A percentile compares a stretch with the other conserved stretches of the same genome.
Evolutionary conservation across 2,888 invertebrate genomes (phyloP).

Genomic region (Scaeva pyrastri): DNA sequence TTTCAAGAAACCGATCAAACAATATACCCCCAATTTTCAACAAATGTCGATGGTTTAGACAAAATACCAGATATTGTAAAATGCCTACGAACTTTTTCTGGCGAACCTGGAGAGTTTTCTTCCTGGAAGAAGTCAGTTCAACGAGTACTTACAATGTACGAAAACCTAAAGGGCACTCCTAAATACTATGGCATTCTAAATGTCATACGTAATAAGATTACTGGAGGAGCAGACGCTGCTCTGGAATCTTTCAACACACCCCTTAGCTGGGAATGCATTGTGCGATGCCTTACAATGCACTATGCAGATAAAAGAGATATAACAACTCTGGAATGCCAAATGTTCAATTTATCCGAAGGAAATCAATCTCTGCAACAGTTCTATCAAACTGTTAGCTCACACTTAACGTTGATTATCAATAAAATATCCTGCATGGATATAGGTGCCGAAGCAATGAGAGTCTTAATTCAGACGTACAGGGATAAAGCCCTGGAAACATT

Average conservation of each 20-base stretch:
- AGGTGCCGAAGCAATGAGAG: not conserved
- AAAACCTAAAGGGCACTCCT: not conserved
- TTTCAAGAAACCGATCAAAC: conserved; percentile 4
- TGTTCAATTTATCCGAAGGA: too few species aligned
- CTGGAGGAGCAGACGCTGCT: not conserved
- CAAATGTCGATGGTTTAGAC: not conserved
- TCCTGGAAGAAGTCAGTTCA: conserved; percentile 1
- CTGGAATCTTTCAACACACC: conserved; percentile 4
- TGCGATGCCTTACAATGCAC: conserved; percentile 62
- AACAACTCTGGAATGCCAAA: too few species aligned
- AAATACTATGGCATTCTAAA: conserved; percentile 2
- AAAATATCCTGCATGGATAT: not conserved
- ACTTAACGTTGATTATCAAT: not conserved
- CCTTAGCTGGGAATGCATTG: conserved; percentile 38
- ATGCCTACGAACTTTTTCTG: not conserved
- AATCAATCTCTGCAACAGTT: too few species aligned
- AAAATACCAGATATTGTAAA: not conserved
- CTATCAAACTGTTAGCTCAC: not conserved
- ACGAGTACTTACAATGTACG: not conserved
- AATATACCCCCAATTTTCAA: not conserved
- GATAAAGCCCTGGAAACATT: not conserved
- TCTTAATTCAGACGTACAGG: not conserved
- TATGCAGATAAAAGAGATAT: too few species aligned
- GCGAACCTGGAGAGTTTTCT: not conserved
- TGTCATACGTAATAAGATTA: not conserved